These are phyloP conservation scores for Mus spretus DNA, from an alignment of 2,797 vertebrate genomes.

Conservation along the genomic window DNA sequence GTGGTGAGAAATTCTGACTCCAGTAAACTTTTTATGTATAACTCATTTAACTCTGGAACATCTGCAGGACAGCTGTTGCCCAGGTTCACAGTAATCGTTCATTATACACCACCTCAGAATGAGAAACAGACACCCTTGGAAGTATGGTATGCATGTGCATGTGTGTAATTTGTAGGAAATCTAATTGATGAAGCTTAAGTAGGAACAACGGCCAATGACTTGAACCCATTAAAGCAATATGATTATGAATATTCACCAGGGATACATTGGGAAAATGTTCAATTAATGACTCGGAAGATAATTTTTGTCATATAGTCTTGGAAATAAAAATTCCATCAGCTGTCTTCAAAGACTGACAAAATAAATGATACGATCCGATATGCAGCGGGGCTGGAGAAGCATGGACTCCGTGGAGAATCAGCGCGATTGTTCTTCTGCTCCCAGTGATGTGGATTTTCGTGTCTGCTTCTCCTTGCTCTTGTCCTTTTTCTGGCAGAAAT, in stretches of 20 bases:
- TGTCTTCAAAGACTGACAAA: conserved; percentile 38
- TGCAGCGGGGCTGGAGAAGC: not conserved
- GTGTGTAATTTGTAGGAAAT: conserved; percentile 53
- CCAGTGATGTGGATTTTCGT: not conserved
- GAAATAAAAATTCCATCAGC: conserved; percentile 30
- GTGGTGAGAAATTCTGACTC: conserved; percentile 63
- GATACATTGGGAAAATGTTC: conserved; percentile 16
- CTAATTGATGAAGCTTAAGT: conserved; percentile 43
- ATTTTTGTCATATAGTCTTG: conserved; percentile 11
- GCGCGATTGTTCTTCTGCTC: not conserved
- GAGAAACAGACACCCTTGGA: conserved; percentile 61
- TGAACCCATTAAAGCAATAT: conserved; percentile 34
- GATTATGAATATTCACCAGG: conserved; percentile 3
- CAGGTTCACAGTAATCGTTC: conserved; percentile 69
- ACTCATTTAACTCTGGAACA: conserved; percentile 41
- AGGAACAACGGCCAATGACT: conserved; percentile 56
- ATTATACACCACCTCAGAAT: conserved; percentile 65
- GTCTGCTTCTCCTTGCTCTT: not conserved
- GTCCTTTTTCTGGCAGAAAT: not conserved
- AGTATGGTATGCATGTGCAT: not conserved
- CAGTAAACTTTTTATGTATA: conserved; percentile 27
- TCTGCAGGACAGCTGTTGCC: conserved; percentile 65
- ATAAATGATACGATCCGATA: not conserved
- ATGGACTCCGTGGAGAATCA: not conserved
- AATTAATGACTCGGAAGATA: conserved; percentile 18